A percentile compares a stretch with the other conserved stretches of the same genome.
Conservation (phyloP, 2,888 invertebrate species). For the Polyommatus iphigenia region DNA sequence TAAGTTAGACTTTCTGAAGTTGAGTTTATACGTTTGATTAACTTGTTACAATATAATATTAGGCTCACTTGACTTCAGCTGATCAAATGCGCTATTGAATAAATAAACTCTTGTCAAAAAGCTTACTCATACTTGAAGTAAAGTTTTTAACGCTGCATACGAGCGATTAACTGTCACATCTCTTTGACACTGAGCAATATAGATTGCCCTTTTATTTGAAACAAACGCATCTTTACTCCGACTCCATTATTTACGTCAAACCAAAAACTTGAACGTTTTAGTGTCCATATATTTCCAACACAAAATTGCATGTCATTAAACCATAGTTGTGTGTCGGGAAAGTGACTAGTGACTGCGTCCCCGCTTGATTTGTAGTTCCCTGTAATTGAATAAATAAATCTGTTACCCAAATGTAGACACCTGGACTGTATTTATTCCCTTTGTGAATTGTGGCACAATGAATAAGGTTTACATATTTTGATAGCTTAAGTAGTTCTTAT, state of each 20-base stretch:
- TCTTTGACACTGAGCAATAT: neutral
- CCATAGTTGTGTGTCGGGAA: conserved; percentile 38
- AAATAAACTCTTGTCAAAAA: no score
- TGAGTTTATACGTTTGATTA: no score
- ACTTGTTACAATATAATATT: no score
- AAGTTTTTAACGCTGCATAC: no score
- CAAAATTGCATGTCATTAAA: conserved; percentile 43
- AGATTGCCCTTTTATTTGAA: neutral
- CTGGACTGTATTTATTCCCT: conserved; percentile 36
- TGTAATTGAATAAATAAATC: conserved; percentile 46
- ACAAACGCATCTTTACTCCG: neutral
- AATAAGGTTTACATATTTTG: neutral
- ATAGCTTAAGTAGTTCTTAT: neutral
- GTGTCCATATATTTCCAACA: conserved; percentile 35
- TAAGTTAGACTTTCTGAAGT: no score
- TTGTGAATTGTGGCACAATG: conserved; percentile 7
- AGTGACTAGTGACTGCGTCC: conserved; percentile 27
- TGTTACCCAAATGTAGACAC: conserved; percentile 40
- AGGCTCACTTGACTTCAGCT: no score
- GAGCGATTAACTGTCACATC: neutral
- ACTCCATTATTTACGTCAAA: neutral
- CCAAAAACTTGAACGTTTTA: conserved; percentile 23
- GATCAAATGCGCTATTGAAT: no score
- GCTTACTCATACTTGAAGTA: no score
- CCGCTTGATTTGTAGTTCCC: conserved; percentile 45